Conservation (phyloP, 2,888 invertebrate genomes). For the Smittia sp. region DNA sequence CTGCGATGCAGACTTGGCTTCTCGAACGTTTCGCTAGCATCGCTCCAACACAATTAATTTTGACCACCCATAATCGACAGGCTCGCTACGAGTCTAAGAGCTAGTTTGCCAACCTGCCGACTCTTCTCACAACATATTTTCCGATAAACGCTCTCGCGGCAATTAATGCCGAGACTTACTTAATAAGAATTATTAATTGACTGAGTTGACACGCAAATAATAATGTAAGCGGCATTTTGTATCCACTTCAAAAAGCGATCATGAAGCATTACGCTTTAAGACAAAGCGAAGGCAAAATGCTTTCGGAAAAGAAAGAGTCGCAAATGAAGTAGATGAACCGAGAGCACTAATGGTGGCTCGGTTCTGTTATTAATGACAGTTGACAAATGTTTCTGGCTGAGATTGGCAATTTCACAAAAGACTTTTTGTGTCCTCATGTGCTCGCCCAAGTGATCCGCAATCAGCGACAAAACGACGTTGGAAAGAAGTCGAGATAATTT, state of each 20-base stretch:
- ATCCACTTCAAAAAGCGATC: not conserved
- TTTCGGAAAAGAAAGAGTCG: not conserved
- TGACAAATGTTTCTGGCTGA: conserved; percentile 29
- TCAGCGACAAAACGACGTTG: not conserved
- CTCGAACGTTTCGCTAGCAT: not conserved
- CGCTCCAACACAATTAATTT: conserved; percentile 16
- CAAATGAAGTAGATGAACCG: conserved; percentile 1
- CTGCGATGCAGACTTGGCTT: not conserved
- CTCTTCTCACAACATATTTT: not conserved
- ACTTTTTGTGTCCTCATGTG: not conserved
- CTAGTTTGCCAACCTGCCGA: not conserved
- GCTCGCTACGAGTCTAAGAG: not conserved
- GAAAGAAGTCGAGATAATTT: not conserved
- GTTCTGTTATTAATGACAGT: not conserved
- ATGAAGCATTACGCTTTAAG: conserved; percentile 1
- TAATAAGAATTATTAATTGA: conserved; percentile 27
- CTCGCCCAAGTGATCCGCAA: not conserved
- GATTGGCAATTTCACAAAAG: not conserved
- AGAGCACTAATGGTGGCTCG: not conserved
- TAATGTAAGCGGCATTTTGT: not conserved
- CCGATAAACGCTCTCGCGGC: not conserved
- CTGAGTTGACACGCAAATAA: conserved; percentile 28
- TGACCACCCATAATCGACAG: conserved; percentile 18
- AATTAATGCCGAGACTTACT: not conserved
- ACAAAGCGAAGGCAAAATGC: not conserved